A percentile compares a stretch with the other conserved stretches of the same genome.
Conservation (phyloP, 2,888 invertebrate genomes). For the Drosophila buzzatii region DNA sequence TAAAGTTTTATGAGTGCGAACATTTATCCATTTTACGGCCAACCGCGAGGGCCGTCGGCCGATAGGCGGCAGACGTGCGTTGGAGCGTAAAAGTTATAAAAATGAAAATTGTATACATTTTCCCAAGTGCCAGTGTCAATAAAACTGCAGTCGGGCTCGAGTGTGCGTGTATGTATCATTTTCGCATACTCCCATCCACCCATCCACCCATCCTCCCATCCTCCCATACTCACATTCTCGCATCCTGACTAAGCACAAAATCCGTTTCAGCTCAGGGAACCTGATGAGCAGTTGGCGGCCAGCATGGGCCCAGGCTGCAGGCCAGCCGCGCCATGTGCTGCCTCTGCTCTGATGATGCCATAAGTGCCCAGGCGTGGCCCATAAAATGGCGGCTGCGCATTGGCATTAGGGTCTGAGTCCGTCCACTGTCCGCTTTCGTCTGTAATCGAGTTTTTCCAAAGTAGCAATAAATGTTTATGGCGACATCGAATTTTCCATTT, state of each 20-base stretch:
- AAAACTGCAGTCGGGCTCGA: constrained; percentile 60
- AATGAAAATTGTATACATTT: constrained; percentile 80
- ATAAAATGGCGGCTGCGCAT: constrained; percentile 75
- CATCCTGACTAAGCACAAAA: constrained; percentile 78
- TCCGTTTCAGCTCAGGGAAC: constrained; percentile 63
- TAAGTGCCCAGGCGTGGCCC: constrained; percentile 75
- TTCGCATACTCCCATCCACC: not conserved
- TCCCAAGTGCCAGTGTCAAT: constrained; percentile 63
- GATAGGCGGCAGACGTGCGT: constrained; percentile 53
- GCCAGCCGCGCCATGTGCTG: constrained; percentile 8
- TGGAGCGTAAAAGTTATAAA: constrained; percentile 72
- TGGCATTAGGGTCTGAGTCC: constrained; percentile 13
- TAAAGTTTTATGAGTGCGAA: constrained; percentile 74
- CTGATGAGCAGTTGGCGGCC: constrained; percentile 36
- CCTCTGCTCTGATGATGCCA: constrained; percentile 60
- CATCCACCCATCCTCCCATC: not conserved
- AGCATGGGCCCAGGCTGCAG: constrained; percentile 15
- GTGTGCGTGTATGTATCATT: constrained; percentile 13
- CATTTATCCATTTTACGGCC: constrained; percentile 72
- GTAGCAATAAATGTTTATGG: constrained; percentile 81
- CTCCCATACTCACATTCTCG: not conserved
- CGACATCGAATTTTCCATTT: constrained; percentile 81
- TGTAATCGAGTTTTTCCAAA: constrained; percentile 77
- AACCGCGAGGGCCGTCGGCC: constrained; percentile 46
- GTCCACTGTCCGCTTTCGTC: not conserved